These are phyloP conservation scores for Sitta carolinensis DNA, from an alignment of 2,797 vertebrate genomes.

Conservation along the genomic window DNA sequence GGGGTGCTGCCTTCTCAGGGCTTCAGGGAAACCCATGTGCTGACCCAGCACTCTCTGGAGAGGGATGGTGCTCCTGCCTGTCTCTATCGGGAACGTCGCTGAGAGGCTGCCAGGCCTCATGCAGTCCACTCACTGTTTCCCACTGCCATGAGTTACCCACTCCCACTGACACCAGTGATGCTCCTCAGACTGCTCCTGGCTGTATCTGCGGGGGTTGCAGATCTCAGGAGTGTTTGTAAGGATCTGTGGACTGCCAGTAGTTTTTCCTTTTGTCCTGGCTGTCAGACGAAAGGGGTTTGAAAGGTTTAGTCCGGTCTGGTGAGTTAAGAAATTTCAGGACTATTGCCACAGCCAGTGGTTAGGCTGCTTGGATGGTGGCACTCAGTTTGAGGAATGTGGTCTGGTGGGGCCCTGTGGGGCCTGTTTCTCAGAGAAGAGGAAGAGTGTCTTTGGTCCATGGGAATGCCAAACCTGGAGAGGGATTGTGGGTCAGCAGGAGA, in stretches of 20 bases:
- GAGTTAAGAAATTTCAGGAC: neutral
- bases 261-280: neutral
- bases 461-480: neutral
- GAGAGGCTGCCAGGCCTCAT: neutral
- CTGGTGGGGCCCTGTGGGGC: neutral
- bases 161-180: too few species aligned
- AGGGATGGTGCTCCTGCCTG: neutral
- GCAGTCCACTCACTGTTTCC: neutral
- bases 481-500: neutral
- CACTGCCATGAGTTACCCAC: neutral
- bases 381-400: neutral
- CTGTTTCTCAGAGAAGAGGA: neutral
- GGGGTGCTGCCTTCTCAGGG: neutral
- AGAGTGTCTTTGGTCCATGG: fast-evolving
- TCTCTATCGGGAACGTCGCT: fast-evolving
- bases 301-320: neutral
- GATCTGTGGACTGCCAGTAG: neutral
- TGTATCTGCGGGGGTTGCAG: neutral
- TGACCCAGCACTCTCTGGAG: neutral
- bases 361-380: neutral
- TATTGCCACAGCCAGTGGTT: neutral
- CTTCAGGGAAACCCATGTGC: neutral
- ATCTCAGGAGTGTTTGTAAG: neutral
- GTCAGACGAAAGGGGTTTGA: neutral
- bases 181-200: neutral